Base-by-base conservation (phyloP, 2,113 vertebrate species). In the Tympanuchus pallidicinctus region DNA sequence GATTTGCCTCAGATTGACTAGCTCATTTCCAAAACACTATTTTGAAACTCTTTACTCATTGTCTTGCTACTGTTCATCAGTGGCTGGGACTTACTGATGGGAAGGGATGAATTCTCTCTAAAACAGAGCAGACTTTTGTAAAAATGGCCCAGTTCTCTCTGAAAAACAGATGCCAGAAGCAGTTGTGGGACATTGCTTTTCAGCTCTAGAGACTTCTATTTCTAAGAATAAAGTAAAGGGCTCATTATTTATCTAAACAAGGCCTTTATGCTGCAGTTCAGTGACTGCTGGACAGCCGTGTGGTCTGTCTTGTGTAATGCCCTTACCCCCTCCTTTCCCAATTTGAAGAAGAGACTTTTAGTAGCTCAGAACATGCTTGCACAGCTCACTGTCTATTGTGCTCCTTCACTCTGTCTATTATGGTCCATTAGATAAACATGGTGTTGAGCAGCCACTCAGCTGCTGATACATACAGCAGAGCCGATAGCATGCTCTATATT, bases 231-330 rank as follows among this genome's bases (percentile, higher is more conserved):
- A 93, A 97, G 84, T 86, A 88, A 95, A 94, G 40, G 59, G 94
- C 97, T 95, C 89, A 96, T 93, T 96, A 96, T 95, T 97, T 95
- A 94, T 86, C 93, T 94, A 97, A 98, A 97, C 73, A 96, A 90
- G 88, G 87, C 72, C 96, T 83, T 90, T 95, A 72, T 97, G 80
- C 88, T 91, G 43, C n/a, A 91, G 92, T 94, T 97, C 94, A 97
- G 86, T 50, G 76, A 50, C 80, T 94, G 85, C 92, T 79, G 94
- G 91, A 94, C 92, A 89, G 93, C 81, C 88, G 1, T 93, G 92
- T 96, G 96, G 97, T 96, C 94, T 97, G 89, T 92, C 91, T 97
- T 97, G 73, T 94, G 95, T 96, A 97, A 96, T 96, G 93, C 88
- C 43, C 66, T 90, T 88, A 70, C 48, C 74, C 82, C 91, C 94